phyloP scores from a whole-genome alignment of 2,888 invertebrate genomes.

The Suillia variegata region DNA sequence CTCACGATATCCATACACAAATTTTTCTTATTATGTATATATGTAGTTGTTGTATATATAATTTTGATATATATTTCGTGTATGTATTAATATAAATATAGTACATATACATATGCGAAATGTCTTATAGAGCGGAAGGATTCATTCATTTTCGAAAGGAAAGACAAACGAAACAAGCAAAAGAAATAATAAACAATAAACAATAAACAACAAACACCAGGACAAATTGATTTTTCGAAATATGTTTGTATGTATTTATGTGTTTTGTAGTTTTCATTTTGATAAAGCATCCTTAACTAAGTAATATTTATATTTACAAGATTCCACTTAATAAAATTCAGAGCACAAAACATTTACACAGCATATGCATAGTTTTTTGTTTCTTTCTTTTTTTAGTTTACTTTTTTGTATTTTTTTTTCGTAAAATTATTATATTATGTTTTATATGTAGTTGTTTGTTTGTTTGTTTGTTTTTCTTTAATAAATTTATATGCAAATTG shows the following conservation, averaged over 20 bases:
- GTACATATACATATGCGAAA: neutral
- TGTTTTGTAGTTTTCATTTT: neutral
- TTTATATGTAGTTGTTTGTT: slow-evolving; percentile 2
- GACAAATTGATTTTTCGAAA: neutral
- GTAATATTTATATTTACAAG: neutral
- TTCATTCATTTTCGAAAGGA: too few species aligned
- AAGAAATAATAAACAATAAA: too few species aligned
- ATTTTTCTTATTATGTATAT: too few species aligned
- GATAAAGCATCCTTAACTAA: neutral
- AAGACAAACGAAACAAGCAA: too few species aligned
- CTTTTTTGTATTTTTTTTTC: slow-evolving; percentile 1
- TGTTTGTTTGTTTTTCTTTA: neutral
- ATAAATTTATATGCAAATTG: slow-evolving; percentile 4
- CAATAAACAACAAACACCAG: too few species aligned
- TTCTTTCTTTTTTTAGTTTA: neutral
- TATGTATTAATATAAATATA: neutral
- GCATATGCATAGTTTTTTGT: neutral
- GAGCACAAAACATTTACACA: slow-evolving; percentile 1
- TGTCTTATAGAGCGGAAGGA: too few species aligned
- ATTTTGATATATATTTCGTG: too few species aligned
- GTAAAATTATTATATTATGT: slow-evolving; percentile 9
- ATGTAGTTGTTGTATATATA: too few species aligned
- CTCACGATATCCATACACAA: too few species aligned
- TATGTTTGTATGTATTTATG: neutral
- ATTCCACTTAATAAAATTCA: slow-evolving; percentile 4